phyloP scores from a whole-genome alignment of 2,113 vertebrate species.

The Philantomba maxwellii region DNA sequence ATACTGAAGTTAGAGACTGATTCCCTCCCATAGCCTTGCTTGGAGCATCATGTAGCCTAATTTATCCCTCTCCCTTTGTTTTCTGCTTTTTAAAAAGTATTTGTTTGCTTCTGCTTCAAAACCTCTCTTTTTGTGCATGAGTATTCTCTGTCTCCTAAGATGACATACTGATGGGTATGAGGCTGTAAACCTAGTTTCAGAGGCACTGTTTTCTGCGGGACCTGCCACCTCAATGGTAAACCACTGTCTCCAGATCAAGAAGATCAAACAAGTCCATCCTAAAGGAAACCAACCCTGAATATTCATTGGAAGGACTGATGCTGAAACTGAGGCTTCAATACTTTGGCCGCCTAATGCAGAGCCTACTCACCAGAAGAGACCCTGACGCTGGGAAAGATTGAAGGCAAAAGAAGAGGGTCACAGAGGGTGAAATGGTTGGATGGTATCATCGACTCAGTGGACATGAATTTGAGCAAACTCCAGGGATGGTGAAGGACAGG shows the following conservation, averaged over 20 bases:
- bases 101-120: background rate
- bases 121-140: background rate
- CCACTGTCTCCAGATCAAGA: background rate
- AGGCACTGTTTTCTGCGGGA: background rate
- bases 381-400: background rate
- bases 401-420: background rate
- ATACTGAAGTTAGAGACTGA: background rate
- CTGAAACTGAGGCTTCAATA: background rate
- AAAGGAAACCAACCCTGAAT: background rate
- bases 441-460: background rate
- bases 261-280: background rate
- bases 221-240: background rate
- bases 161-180: background rate
- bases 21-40: background rate
- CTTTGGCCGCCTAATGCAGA: background rate
- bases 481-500: background rate
- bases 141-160: background rate
- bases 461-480: background rate
- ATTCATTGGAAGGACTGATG: background rate
- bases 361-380: background rate
- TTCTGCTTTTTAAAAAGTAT: background rate
- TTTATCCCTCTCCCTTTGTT: background rate
- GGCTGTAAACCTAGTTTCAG: background rate
- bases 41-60: background rate
- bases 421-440: background rate